phyloP scores from a whole-genome alignment of 2,113 vertebrate species.

The Clarias macrocephalus region DNA sequence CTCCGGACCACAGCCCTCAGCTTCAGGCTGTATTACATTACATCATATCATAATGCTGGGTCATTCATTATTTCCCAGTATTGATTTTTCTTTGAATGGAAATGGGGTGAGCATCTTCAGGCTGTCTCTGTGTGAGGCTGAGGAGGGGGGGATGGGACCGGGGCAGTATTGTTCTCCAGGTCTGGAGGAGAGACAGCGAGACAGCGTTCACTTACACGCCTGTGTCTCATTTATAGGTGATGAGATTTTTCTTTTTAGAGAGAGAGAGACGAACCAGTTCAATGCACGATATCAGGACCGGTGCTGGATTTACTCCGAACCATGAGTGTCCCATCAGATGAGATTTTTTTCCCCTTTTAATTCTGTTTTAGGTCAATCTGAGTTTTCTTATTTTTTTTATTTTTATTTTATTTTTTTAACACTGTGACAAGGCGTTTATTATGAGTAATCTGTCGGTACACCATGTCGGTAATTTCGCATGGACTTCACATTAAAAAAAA shows the following conservation, averaged over 20 bases:
- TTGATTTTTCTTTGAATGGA: constrained; percentile 20
- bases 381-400: not conserved
- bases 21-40: not conserved
- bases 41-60: not conserved
- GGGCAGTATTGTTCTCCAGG: constrained; percentile 22
- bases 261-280: too few species aligned
- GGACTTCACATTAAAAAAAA: too few species aligned
- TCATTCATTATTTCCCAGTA: constrained; percentile 2
- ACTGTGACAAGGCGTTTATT: not conserved
- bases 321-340: not conserved
- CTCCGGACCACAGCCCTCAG: not conserved
- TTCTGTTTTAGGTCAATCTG: not conserved
- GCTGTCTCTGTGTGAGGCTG: constrained; percentile 1
- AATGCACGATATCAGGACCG: too few species aligned
- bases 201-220: not conserved
- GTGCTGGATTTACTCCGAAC: not conserved
- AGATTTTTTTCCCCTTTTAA: rapidly evolving
- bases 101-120: constrained; percentile 5
- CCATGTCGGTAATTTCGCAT: not conserved
- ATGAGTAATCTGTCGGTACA: not conserved
- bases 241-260: not conserved
- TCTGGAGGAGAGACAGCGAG: constrained; percentile 1
- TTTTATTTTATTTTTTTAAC: not conserved
- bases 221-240: not conserved
- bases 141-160: constrained; percentile 22